Evolutionary conservation across 2,888 invertebrate genomes (phyloP), one percentile per base, ranked within the genome.

Genomic region (Hoplodrina ambigua): DNA sequence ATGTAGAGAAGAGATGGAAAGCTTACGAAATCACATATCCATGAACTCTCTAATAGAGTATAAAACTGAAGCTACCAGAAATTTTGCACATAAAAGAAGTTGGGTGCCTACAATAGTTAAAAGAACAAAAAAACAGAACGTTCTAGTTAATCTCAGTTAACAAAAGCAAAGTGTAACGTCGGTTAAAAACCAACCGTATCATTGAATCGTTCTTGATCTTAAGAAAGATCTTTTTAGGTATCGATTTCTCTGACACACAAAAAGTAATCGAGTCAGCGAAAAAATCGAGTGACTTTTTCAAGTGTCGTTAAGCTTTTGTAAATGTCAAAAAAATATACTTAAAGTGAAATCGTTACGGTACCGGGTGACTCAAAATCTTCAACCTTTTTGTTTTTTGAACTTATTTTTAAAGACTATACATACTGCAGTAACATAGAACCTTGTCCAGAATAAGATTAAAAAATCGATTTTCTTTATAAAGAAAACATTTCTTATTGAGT

Each of bases 231-330:
- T 81, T 77, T 85, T 85, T 85, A 69, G 60, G 78, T 84, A 86
- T 89, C 89, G 88, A 90, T 91, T 91, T 91, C 90, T 87, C 87
- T 75, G 83, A 65, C 83, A 79, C 73, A 89, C 83, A 90, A 90
- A 92, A 91, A 90, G 82, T 87, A 88, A 91, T 89, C 87, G 89
- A 90, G 68, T 74, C 61, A 56, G 72, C 66, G 72, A 77, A 85
- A 84, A 86, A 85, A 83, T 74, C 66, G 68, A 69, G 59, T 74
- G 73, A 78, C 69, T 78, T 71, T 76, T 67, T 80, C 41, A 63
- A 63, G 61, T 61, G 68, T 74, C 65, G 69, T 77, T 79, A 73
- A 71, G 53, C 66, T 72, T 52, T 68, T 46, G 75, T 82, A 84
- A 86, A 83, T 80, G 81, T 77, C 73, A 85, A 84, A 84, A 81